Conservation (phyloP, 2,113 vertebrate genomes). For the Oncorhynchus clarkii region DNA sequence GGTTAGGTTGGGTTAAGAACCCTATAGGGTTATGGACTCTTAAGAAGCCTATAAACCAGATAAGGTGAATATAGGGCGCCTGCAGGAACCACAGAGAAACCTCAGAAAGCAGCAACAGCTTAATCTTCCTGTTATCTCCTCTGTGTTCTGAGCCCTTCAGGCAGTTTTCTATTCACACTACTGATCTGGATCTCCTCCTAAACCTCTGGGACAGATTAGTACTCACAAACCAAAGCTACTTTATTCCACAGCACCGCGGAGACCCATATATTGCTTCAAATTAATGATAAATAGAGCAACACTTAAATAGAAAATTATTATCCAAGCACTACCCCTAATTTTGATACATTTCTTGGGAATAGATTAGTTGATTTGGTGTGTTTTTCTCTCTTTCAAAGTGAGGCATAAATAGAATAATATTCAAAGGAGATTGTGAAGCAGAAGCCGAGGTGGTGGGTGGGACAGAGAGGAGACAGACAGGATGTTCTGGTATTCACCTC, state of each 20-base stretch:
- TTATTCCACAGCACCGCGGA: constrained; percentile 47
- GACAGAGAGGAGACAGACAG: too few relatives aligned
- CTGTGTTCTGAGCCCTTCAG: constrained; percentile 78
- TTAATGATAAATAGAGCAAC: constrained; percentile 48
- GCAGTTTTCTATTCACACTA: constrained; percentile 80
- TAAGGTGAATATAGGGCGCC: constrained; percentile 9
- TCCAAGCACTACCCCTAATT: constrained; percentile 8
- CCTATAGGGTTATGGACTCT: background rate
- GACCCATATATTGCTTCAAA: constrained; percentile 50
- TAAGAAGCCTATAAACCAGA: constrained; percentile 7
- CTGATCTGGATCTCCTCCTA: constrained; percentile 80
- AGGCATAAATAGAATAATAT: background rate
- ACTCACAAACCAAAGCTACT: constrained; percentile 72
- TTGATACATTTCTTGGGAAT: constrained; percentile 28
- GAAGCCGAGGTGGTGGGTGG: too few relatives aligned
- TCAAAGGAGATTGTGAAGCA: background rate
- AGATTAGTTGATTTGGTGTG: constrained; percentile 22
- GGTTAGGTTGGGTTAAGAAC: too few relatives aligned
- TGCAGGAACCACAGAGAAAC: constrained; percentile 39
- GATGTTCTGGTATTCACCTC: too few relatives aligned
- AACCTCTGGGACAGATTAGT: constrained; percentile 72
- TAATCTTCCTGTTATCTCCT: constrained; percentile 82
- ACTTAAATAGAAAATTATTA: constrained; percentile 9
- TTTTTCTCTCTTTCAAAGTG: background rate
- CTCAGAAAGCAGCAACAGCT: constrained; percentile 69